Percentiles rank a stretch among this genome's conserved stretches.
Conservation (phyloP, 2,797 vertebrate genomes). For the Tauraco hartlaubi region DNA sequence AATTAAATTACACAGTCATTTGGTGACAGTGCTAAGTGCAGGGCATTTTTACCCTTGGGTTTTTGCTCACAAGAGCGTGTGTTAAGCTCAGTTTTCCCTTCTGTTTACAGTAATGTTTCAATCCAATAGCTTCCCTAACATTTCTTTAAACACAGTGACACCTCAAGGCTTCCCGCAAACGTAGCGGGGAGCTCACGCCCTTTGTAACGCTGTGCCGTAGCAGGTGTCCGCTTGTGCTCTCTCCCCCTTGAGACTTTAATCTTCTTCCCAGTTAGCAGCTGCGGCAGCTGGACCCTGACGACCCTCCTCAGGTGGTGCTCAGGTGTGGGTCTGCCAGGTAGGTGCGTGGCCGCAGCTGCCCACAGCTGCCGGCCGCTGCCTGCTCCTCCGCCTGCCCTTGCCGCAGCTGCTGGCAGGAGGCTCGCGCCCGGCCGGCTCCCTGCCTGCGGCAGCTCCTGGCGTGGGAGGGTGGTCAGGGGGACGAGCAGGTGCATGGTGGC, state of each 20-base stretch:
- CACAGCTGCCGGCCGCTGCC: background rate
- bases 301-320: conserved; percentile 84
- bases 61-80: conserved; percentile 28
- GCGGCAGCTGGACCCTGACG: conserved; percentile 10
- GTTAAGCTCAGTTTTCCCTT: conserved; percentile 44
- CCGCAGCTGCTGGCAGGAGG: background rate
- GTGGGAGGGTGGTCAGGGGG: background rate
- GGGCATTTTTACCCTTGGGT: conserved; percentile 69
- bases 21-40: conserved; percentile 77
- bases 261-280: conserved; percentile 32
- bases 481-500: background rate
- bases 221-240: conserved; percentile 74
- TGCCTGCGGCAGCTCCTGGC: background rate
- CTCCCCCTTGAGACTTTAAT: conserved; percentile 6
- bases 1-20: conserved; percentile 83
- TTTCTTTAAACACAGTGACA: conserved; percentile 62
- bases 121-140: background rate
- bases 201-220: conserved; percentile 48
- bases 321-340: conserved; percentile 80
- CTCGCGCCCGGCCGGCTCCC: background rate
- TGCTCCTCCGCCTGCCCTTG: background rate
- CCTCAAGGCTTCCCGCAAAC: conserved; percentile 61
- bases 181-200: conserved; percentile 58
- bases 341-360: conserved; percentile 79
- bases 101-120: conserved; percentile 53